Percentiles rank a stretch among this genome's conserved stretches.
Conservation (phyloP, 2,113 vertebrate species). For the Felis catus region F.catus_Fca126_mat1.0 CM031418.1:128303501-128304000, state of each 20-base stretch:
- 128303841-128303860: constrained; percentile 55
- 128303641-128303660: constrained; percentile 61
- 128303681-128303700: constrained; percentile 72
- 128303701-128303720: constrained; percentile 55
- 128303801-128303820: constrained; percentile 58
- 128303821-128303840: constrained; percentile 58
- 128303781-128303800: constrained; percentile 61
- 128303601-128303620: constrained; percentile 25
- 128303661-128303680: constrained; percentile 76
- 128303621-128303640: constrained; percentile 23
- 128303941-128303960: accelerated
- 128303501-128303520: background rate
- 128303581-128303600: background rate
- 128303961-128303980: background rate
- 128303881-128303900: too few species aligned
- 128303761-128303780: constrained; percentile 24
- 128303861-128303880: background rate
- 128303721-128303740: constrained; percentile 56
- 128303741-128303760: constrained; percentile 70
- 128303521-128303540: background rate
- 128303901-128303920: accelerated
- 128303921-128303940: accelerated
- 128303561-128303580: background rate
- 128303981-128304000: accelerated
- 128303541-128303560: background rate